Evolutionary conservation across 2,797 vertebrate genomes (phyloP), one percentile per base, ranked within the genome.

Genomic region (Syngnathus rostellatus): DNA sequence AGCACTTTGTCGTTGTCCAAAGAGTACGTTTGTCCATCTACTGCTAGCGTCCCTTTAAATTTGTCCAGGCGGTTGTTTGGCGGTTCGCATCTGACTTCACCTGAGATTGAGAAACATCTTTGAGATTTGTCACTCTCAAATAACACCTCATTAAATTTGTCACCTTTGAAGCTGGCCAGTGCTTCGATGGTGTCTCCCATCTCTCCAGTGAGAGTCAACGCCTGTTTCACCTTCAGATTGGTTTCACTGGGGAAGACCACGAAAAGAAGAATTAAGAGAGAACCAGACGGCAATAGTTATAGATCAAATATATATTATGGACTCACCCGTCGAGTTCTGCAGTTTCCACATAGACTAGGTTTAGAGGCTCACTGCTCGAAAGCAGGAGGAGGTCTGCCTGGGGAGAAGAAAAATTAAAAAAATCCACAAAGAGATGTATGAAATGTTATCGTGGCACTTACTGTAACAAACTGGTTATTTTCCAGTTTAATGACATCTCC

Each of bases 141-240:
- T 2, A 61, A 61, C 31, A 54, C 12, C 12, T 21, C 11, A 38
- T 19, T 57, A 2, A 21, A 21, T 1, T 45, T n/a, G 70, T 80
- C 79, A 99, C 96, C 95, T 3, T 87, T 86, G 71, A 99, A 99
- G 16, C 71, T 65, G 6, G 92, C 92, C 54, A 98, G 88, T 6
- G 70, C 81, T 1, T 90, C 80, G 19, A 93, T 88, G 71, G 81
- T 68, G 74, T 92, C 90, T 50, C 92, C 94, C 81, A 98, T 69
- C 2, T 94, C 90, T 45, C 93, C 92, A 2, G 97, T 98, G 46
- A 93, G 72, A 0, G 92, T 92, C 82, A 96, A 75, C 6, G 94
- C 91, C 86, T 98, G 96, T 67, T 94, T 96, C 82, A 98, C 96
- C 83, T 99, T 99, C 81, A 99, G 87, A 74, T 99, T 99, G 63